Base-by-base conservation (phyloP, 2,888 invertebrate genomes). In the Drosophila leonis region DNA sequence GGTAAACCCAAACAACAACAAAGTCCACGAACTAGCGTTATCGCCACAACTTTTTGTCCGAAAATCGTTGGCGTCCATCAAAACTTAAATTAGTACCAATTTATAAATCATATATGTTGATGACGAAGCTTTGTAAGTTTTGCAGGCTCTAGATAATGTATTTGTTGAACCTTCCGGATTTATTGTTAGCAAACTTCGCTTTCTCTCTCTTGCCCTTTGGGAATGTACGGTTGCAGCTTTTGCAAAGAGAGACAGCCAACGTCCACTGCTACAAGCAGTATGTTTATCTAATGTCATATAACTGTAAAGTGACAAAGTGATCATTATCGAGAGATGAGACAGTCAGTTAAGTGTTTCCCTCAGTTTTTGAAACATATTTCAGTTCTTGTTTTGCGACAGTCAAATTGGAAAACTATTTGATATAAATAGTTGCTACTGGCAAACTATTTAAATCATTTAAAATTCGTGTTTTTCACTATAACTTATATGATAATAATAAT, bases 1-100 rank as follows among this genome's bases (percentile, higher is more conserved):
- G 92, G 93, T 93, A 88, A 90, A 8, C 1, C 12, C 35, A 18
- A 42, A 42, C 15, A n/a, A 46, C n/a, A n/a, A n/a, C n/a, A n/a
- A n/a, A 18, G 18, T 33, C 7, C 15, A 10, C 20, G 12, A 15
- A 44, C 18, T 9, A 10, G 12, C 12, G 31, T 39, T 13, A 27
- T 13, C 64, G 64, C 57, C 56, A 57, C 44, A 51, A 2, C 15
- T 33, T 37, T 37, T 48, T 62, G 27, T 29, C n/a, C 18, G 4
- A 10, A 41, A 20, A 18, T 3, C n/a, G n/a, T n/a, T 4, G 4
- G 35, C 2, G 0, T 3, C 10, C 54, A 18, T 13, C 51, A 24
- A 54, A 65, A 69, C 10, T 76, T 15, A 71, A 80, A 82, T 81
- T 80, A 81, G 82, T 72, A 69, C 57, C 65, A 13, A 15, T 41